phyloP scores from a whole-genome alignment of 2,888 invertebrate species.

The Troglohyphantes excavatus region DNA sequence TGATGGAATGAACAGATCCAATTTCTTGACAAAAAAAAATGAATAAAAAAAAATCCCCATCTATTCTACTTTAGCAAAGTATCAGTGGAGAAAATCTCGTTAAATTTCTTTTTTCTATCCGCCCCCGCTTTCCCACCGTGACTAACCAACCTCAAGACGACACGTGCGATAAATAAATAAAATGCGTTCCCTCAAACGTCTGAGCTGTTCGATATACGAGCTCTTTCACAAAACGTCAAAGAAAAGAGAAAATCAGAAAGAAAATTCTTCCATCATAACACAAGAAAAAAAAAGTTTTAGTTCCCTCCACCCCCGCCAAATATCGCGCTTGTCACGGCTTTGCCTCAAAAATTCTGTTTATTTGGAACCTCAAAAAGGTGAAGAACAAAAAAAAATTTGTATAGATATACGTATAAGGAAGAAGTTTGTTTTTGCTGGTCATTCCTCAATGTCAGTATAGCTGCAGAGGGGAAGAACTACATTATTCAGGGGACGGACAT shows the following conservation, averaged over 20 bases:
- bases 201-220: neutral
- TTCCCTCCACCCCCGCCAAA: too few relatives aligned
- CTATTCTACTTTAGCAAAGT: neutral
- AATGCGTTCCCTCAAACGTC: neutral
- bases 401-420: neutral
- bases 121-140: neutral
- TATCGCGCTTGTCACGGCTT: conserved; percentile 34
- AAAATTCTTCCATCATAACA: conserved; percentile 36
- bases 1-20: conserved; percentile 1
- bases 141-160: conserved; percentile 32
- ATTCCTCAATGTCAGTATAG: conserved; percentile 35
- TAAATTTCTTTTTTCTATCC: neutral
- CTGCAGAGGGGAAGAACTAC: conserved; percentile 32
- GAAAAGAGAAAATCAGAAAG: neutral
- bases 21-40: neutral
- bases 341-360: conserved; percentile 58
- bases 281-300: too few relatives aligned
- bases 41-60: neutral
- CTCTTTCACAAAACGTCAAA: conserved; percentile 43
- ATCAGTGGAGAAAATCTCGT: conserved; percentile 1
- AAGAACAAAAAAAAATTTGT: neutral
- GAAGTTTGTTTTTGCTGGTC: conserved; percentile 7
- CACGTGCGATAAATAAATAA: conserved; percentile 46
- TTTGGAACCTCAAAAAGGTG: conserved; percentile 37
- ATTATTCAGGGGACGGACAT: conserved; percentile 25